Evolutionary conservation across 1,140 invertebrate genomes (phyloP).

Genomic region (Scaptomyza graminum): DNA sequence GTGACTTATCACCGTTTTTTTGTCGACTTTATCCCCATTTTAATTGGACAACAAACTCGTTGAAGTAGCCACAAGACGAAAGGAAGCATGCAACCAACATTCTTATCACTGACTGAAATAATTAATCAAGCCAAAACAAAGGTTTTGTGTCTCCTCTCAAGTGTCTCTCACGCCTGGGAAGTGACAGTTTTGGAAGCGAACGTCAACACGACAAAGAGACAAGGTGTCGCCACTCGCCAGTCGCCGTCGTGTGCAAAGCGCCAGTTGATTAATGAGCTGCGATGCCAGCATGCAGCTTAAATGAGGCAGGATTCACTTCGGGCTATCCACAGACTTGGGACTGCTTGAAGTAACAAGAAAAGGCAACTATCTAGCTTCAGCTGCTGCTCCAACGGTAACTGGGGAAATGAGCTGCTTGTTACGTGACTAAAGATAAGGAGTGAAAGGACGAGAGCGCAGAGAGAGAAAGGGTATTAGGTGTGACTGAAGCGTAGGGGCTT

Average conservation of each 20-base stretch:
- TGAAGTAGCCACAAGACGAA: neutral
- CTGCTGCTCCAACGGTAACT: conserved; percentile 27
- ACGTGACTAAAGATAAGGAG: conserved; percentile 30
- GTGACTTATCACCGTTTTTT: conserved; percentile 33
- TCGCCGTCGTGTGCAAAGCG: conserved; percentile 33
- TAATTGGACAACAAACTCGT: conserved; percentile 40
- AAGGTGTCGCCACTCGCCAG: neutral
- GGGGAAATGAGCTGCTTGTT: conserved; percentile 49
- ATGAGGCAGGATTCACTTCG: neutral
- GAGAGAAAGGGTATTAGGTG: neutral
- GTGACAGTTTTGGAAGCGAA: conserved; percentile 67
- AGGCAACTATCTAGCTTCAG: neutral
- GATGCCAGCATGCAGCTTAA: conserved; percentile 40
- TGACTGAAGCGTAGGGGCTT: conserved; percentile 11
- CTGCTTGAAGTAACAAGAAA: no score
- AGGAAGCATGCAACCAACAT: neutral
- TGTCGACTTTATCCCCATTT: conserved; percentile 20
- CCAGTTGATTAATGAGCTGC: conserved; percentile 78
- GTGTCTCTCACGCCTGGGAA: conserved; percentile 61
- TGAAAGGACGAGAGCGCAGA: neutral
- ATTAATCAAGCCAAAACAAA: conserved; percentile 74
- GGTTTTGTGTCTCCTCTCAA: conserved; percentile 26
- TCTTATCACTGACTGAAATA: conserved; percentile 70
- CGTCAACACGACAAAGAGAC: conserved; percentile 59
- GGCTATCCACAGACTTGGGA: no score